phyloP scores from a whole-genome alignment of 1,140 invertebrate genomes.

The Pinna nobilis region DNA sequence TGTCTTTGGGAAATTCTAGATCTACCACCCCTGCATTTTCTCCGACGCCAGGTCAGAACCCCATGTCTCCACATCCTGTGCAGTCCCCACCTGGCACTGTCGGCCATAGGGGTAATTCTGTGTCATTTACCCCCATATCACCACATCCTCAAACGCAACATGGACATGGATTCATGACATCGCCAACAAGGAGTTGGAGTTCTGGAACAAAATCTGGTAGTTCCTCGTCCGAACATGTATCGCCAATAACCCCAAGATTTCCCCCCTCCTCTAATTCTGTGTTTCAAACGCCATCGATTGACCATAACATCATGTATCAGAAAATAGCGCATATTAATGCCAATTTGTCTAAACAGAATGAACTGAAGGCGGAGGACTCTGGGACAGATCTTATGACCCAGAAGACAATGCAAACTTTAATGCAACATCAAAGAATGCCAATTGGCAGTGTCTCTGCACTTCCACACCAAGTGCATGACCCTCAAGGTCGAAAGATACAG shows the following conservation, averaged over 20 bases:
- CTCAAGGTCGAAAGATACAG: slow-evolving; percentile 30
- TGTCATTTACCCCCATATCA: slow-evolving; percentile 72
- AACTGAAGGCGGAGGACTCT: slow-evolving; percentile 61
- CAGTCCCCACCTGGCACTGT: slow-evolving; percentile 51
- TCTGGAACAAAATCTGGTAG: slow-evolving; percentile 67
- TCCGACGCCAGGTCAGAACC: slow-evolving; percentile 77
- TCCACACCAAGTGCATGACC: neutral
- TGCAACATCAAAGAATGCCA: slow-evolving; percentile 1
- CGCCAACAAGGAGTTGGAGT: slow-evolving; percentile 68
- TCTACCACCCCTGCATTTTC: slow-evolving; percentile 79
- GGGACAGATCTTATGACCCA: slow-evolving; percentile 54
- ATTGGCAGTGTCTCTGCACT: slow-evolving; percentile 35
- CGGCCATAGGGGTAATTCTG: slow-evolving; percentile 47
- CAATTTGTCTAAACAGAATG: slow-evolving; percentile 57
- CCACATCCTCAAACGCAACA: slow-evolving; percentile 66
- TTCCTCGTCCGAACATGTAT: slow-evolving; percentile 67
- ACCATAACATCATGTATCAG: slow-evolving; percentile 45
- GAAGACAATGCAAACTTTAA: slow-evolving; percentile 31
- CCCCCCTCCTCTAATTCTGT: slow-evolving; percentile 41
- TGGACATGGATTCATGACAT: slow-evolving; percentile 55
- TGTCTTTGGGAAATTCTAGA: slow-evolving; percentile 91
- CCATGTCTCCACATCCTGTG: slow-evolving; percentile 49
- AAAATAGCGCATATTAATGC: slow-evolving; percentile 41
- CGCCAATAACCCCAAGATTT: slow-evolving; percentile 67
- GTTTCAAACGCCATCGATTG: slow-evolving; percentile 40